These are phyloP conservation scores for Lepidurus packardi DNA, from an alignment of 1,140 invertebrate genomes.

Conservation along the genomic window DNA sequence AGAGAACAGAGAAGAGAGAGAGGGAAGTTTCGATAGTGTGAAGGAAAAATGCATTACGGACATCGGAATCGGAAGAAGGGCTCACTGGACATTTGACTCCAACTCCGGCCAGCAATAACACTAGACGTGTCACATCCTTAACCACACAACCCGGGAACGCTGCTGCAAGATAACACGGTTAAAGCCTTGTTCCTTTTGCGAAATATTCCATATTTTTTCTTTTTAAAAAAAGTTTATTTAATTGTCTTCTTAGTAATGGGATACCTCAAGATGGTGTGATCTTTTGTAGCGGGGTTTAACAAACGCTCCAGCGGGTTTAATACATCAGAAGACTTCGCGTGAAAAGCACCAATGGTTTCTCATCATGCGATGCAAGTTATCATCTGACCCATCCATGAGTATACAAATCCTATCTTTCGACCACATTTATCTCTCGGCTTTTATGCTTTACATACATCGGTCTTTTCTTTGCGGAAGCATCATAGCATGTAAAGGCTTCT, in stretches of 20 bases:
- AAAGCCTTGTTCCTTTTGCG: neutral
- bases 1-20: neutral
- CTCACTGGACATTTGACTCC: slow-evolving; percentile 18
- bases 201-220: neutral
- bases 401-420: neutral
- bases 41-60: slow-evolving; percentile 15
- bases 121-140: neutral
- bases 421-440: neutral
- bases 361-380: neutral
- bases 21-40: neutral
- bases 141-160: neutral
- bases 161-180: neutral
- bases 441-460: neutral
- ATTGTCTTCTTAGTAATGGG: neutral
- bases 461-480: slow-evolving; percentile 1
- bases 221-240: neutral
- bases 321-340: neutral
- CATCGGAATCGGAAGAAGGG: slow-evolving; percentile 8
- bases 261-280: neutral
- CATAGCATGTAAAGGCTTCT: neutral
- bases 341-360: neutral
- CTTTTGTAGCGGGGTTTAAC: neutral
- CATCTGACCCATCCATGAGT: neutral
- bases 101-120: slow-evolving; percentile 4
- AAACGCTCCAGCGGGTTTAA: neutral